phyloP scores from a whole-genome alignment of 2,888 invertebrate genomes.

The Drosophila putrida region DNA sequence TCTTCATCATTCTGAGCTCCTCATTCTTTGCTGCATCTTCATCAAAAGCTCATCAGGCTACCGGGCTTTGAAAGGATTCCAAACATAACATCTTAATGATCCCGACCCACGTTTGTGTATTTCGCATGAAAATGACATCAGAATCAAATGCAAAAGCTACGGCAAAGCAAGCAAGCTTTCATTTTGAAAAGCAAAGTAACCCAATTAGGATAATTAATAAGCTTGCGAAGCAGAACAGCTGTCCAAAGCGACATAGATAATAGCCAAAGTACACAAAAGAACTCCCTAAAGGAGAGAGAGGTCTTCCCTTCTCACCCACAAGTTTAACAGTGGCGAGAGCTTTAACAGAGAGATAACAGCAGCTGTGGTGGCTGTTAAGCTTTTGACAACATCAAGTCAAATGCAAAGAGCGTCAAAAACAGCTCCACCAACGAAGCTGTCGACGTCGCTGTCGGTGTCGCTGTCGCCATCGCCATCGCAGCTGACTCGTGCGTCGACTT shows the following conservation, averaged over 20 bases:
- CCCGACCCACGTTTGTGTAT: constrained; percentile 3
- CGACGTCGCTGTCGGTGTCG: neutral
- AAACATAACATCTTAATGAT: constrained; percentile 42
- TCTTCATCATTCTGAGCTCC: constrained; percentile 12
- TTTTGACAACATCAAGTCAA: constrained; percentile 46
- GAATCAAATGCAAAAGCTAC: constrained; percentile 12
- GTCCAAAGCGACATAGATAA: constrained; percentile 25
- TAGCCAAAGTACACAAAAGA: constrained; percentile 24
- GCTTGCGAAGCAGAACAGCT: constrained; percentile 48
- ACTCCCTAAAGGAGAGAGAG: constrained; percentile 7
- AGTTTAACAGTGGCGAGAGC: constrained; percentile 48
- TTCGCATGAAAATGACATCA: constrained; percentile 53
- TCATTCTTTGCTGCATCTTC: constrained; percentile 14
- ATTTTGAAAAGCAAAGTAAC: constrained; percentile 16
- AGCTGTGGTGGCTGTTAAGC: constrained; percentile 47
- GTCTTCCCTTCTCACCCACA: constrained; percentile 31
- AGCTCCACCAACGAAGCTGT: constrained; percentile 34
- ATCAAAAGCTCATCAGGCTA: constrained; percentile 67
- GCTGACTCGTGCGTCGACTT: constrained; percentile 42
- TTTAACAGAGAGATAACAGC: constrained; percentile 56
- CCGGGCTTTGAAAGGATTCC: constrained; percentile 34
- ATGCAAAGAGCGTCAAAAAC: constrained; percentile 52
- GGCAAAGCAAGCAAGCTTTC: constrained; percentile 26
- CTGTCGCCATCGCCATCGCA: constrained; percentile 25
- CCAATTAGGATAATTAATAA: constrained; percentile 51